A percentile compares a stretch with the other conserved stretches of the same genome.
phyloP scores from a whole-genome alignment of 2,113 vertebrate species.

The Catharus bicknelli region DNA sequence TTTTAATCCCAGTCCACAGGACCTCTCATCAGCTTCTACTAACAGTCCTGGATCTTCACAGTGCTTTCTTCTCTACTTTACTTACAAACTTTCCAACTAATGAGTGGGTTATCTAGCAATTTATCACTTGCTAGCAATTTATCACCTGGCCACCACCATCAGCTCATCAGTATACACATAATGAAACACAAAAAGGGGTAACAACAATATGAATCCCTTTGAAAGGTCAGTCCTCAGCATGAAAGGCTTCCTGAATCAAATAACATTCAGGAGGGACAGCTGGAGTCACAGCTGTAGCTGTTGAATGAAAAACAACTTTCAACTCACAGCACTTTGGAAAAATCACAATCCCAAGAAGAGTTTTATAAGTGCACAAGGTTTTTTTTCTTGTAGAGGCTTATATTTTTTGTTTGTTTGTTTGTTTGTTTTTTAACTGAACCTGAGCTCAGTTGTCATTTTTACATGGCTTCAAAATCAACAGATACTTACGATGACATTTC shows the following conservation, averaged over 20 bases:
- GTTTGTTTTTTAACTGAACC: not conserved
- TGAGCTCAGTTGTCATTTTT: not conserved
- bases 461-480: not conserved
- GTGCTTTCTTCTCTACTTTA: not conserved
- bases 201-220: not conserved
- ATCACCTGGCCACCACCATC: not conserved
- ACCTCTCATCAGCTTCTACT: not conserved
- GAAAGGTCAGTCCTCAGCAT: not conserved
- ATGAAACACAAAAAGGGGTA: not conserved
- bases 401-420: not conserved
- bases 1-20: not conserved
- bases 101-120: not conserved
- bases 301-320: constrained; percentile 9
- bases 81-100: not conserved
- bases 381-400: not conserved
- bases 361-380: not conserved
- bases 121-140: not conserved
- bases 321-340: not conserved
- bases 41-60: not conserved
- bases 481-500: not conserved
- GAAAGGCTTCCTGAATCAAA: constrained; percentile 10
- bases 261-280: not conserved
- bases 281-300: constrained; percentile 18
- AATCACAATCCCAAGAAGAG: not conserved
- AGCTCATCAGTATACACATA: not conserved